Base-by-base conservation (phyloP, 2,797 vertebrate species). In the Anas acuta region DNA sequence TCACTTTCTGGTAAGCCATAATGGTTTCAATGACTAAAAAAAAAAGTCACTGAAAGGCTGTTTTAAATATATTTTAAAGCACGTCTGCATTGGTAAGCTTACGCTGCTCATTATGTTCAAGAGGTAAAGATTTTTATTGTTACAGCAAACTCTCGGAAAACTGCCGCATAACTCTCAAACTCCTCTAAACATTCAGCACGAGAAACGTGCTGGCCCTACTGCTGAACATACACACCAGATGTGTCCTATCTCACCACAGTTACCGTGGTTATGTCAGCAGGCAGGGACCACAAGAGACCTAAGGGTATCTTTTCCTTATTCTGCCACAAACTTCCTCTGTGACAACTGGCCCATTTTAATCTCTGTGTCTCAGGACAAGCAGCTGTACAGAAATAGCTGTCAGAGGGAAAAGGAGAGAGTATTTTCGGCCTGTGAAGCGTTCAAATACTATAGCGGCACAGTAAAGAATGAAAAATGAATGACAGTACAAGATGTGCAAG, bases 331-430 rank as follows among this genome's bases (percentile, higher is more conserved):
- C 12, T 51, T 87, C 54, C 66, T 51, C 8, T 35, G 58, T 75
- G 76, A 84, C 76, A 88, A 71, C n/a, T 14, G 82, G 54, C 41
- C 89, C 35, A 3, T 22, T 62, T 80, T 84, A 41, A 81, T 62
- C 56, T 58, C 32, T 39, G 17, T 28, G 32, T 56, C 82, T 70
- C 73, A 58, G 32, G 54, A 77, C 69, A 83, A 51, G 51, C 66
- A 91, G 79, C 66, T 78, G 79, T 56, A 93, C n/a, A 87, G 73
- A 93, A 86, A n/a, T 72, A 81, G 88, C 32, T 74, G 54, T 11
- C 57, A 65, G 4, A 37, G 30, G 66, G 75, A 79, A 77, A 87
- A 71, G 47, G 5, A 57, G 6, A 89, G 28, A 85, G 21, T 13
- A 69, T 78, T 89, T 91, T 60, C 82, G 89, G 47, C 57, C 47